These are phyloP conservation scores for Bubo bubo DNA, from an alignment of 2,113 vertebrate species.

Conservation along the genomic window DNA sequence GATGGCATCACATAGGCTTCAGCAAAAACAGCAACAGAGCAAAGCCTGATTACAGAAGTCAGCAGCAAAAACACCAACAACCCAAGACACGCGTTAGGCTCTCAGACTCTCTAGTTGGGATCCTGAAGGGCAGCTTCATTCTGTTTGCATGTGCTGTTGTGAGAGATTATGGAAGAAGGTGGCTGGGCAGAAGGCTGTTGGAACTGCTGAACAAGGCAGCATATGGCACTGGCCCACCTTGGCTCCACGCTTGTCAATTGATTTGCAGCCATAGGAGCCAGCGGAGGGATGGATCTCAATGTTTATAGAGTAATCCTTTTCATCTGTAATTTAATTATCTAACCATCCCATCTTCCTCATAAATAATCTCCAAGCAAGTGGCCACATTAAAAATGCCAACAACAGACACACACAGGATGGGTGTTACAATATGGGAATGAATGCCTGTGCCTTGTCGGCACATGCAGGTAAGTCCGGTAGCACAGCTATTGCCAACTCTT, in stretches of 20 bases:
- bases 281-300: background rate
- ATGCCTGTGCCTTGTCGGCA: background rate
- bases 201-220: background rate
- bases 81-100: background rate
- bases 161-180: background rate
- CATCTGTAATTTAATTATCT: background rate
- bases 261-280: background rate
- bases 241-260: background rate
- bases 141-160: background rate
- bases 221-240: background rate
- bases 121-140: background rate
- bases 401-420: background rate
- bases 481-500: background rate
- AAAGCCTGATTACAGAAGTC: background rate
- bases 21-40: background rate
- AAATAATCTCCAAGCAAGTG: background rate
- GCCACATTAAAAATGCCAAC: background rate
- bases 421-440: background rate
- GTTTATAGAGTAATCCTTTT: background rate
- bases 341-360: background rate
- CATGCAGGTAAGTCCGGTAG: background rate
- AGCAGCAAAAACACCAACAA: background rate
- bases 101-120: background rate
- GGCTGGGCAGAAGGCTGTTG: background rate
- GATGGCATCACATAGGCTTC: background rate